Base-by-base conservation (phyloP, 2,113 vertebrate genomes). In the Ancistrus triradiatus region DNA sequence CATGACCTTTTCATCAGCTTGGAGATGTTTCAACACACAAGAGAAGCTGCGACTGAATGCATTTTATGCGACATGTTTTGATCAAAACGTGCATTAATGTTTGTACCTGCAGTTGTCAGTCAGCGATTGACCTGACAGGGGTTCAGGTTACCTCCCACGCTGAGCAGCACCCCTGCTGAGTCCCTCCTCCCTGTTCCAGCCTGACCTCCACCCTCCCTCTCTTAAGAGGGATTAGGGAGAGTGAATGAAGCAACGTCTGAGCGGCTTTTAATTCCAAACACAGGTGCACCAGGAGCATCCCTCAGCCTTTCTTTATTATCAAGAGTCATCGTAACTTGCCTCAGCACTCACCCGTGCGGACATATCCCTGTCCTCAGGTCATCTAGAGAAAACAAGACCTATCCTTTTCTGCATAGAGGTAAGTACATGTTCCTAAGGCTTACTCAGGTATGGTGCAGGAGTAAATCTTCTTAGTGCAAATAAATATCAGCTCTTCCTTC, bases 161-260 rank as follows among this genome's bases (percentile, higher is more conserved):
- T 37, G 33, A 1, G 7, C 70, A 69, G 70, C 63, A 44, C 75
- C 77, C 81, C 80, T 72, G 58, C 65, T 70, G 67, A 75, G 60
- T 42, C 33, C 46, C 58, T 62, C 66, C 49, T 40, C 31, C 37
- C 47, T 53, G 9, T 73, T 35, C 37, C 35, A 57, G 31, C 31
- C 62, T 66, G 67, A 48, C 27, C 68, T 61, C 57, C 55, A 55
- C 28, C 58, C 68, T 60, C 46, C 62, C 59, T 49, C 59, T 18
- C 21, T 59, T 76, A 70, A 74, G 77, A 59, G 70, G 81, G 86
- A 83, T 88, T 84, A 82, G 78, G 73, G 73, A 66, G 71, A 53
- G 77, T 84, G 84, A 85, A 82, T 78, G 82, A 83, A 70, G 74
- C 64, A 70, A 69, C 62, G 60, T 22, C 70, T 3, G 21, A 78